phyloP scores from a whole-genome alignment of 1,140 invertebrate genomes.

The Lasioglossum albipes region DNA sequence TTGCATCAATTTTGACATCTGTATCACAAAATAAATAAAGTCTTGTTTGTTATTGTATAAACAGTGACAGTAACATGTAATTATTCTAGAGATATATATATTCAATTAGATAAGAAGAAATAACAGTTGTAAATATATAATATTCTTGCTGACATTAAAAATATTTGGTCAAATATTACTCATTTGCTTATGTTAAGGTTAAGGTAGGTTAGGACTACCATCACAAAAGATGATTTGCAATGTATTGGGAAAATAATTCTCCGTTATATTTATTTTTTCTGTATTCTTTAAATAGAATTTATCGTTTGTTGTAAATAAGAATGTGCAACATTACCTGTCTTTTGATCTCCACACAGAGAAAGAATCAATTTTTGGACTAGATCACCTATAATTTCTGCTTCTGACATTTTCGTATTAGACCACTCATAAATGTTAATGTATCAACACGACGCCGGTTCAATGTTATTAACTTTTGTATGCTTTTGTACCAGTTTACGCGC shows the following conservation, averaged over 20 bases:
- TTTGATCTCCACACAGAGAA: slow-evolving; percentile 76
- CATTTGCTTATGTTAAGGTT: too few relatives aligned
- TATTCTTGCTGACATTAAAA: too few relatives aligned
- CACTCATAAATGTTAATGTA: not conserved
- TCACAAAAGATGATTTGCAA: not conserved
- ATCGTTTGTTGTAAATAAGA: not conserved
- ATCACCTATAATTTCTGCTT: slow-evolving; percentile 75
- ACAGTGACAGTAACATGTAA: too few relatives aligned
- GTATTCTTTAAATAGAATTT: not conserved
- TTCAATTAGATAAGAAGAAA: not conserved
- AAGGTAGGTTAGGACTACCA: not conserved
- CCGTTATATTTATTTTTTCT: not conserved
- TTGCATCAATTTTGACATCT: too few relatives aligned
- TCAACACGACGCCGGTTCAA: not conserved
- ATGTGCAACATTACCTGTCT: slow-evolving; percentile 69
- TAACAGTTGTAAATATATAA: not conserved
- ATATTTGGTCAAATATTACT: too few relatives aligned
- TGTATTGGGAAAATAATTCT: not conserved
- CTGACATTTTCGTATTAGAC: slow-evolving; percentile 66
- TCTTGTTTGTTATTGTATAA: too few relatives aligned
- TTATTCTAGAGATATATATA: too few relatives aligned
- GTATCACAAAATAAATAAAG: too few relatives aligned
- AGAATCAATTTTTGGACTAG: slow-evolving; percentile 75
- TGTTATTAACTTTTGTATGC: too few relatives aligned
- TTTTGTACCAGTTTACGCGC: too few relatives aligned